These are phyloP conservation scores for Galaxias olidus DNA, from an alignment of 2,797 vertebrate genomes.

Conservation along the genomic window DNA sequence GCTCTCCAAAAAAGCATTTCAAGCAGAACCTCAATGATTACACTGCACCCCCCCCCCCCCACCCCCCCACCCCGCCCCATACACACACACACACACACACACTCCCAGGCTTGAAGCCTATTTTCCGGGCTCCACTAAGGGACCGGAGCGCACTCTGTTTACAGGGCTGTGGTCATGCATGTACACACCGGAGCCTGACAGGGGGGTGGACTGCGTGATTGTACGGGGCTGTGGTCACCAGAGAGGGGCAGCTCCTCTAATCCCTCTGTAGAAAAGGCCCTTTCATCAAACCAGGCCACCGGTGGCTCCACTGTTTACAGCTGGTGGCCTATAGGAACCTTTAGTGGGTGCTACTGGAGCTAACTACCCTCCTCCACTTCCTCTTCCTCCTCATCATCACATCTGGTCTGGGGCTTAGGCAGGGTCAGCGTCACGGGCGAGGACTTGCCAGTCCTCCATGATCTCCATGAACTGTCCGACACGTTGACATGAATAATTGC, in stretches of 20 bases:
- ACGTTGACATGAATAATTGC: slow-evolving; percentile 29
- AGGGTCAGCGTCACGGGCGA: slow-evolving; percentile 31
- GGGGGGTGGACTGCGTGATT: slow-evolving; percentile 50
- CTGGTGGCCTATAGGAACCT: slow-evolving; percentile 36
- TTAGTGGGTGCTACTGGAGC: slow-evolving; percentile 43
- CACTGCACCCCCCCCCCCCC: slow-evolving; percentile 27
- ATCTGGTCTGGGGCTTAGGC: slow-evolving; percentile 44
- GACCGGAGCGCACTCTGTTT: slow-evolving; percentile 39
- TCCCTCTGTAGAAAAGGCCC: slow-evolving; percentile 51
- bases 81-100: slow-evolving; percentile 3
- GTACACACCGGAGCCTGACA: slow-evolving; percentile 46
- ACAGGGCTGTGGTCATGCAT: slow-evolving; percentile 54
- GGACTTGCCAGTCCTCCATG: slow-evolving; percentile 13
- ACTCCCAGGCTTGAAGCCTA: slow-evolving; percentile 17
- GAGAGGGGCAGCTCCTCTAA: slow-evolving; percentile 33
- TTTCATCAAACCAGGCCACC: slow-evolving; percentile 66
- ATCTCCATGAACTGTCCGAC: slow-evolving; percentile 14
- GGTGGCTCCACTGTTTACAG: slow-evolving; percentile 58
- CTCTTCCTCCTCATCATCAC: slow-evolving; percentile 21
- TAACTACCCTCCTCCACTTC: slow-evolving; percentile 33
- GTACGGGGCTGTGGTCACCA: slow-evolving; percentile 43
- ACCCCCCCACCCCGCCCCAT: slow-evolving; percentile 15
- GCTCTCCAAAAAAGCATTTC: slow-evolving; percentile 55
- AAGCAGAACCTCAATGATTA: slow-evolving; percentile 67
- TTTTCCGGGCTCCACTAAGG: slow-evolving; percentile 46